These are phyloP conservation scores for Daboia siamensis DNA, from an alignment of 2,113 vertebrate genomes.

Conservation along the genomic window DNA sequence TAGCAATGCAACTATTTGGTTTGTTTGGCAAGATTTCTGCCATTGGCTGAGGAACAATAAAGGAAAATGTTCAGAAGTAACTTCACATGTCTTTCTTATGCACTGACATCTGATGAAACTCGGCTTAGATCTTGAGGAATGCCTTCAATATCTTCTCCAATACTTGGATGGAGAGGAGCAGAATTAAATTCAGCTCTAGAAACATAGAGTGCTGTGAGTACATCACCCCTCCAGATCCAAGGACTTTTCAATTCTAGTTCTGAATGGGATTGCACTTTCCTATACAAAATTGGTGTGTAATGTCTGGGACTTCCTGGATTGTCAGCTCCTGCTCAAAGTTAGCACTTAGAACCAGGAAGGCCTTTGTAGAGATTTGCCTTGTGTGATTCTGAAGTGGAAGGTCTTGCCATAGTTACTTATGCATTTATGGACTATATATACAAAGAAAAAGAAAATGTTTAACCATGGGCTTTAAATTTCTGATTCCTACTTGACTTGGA, in stretches of 20 bases:
- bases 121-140: not conserved
- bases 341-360: not conserved
- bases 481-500: not conserved
- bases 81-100: not conserved
- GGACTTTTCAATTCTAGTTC: not conserved
- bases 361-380: not conserved
- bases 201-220: not conserved
- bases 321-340: not conserved
- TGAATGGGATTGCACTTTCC: not conserved
- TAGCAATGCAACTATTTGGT: not conserved
- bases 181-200: not conserved
- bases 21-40: not conserved
- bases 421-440: not conserved
- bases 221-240: not conserved
- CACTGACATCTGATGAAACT: not conserved
- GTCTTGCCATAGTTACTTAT: not conserved
- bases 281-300: not conserved
- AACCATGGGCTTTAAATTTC: not conserved
- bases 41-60: not conserved
- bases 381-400: not conserved
- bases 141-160: not conserved
- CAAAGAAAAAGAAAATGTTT: not conserved
- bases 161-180: not conserved
- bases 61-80: not conserved
- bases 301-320: not conserved